A percentile compares a stretch with the other conserved stretches of the same genome.
phyloP scores from a whole-genome alignment of 2,113 vertebrate species.

The Perca flavescens region DNA sequence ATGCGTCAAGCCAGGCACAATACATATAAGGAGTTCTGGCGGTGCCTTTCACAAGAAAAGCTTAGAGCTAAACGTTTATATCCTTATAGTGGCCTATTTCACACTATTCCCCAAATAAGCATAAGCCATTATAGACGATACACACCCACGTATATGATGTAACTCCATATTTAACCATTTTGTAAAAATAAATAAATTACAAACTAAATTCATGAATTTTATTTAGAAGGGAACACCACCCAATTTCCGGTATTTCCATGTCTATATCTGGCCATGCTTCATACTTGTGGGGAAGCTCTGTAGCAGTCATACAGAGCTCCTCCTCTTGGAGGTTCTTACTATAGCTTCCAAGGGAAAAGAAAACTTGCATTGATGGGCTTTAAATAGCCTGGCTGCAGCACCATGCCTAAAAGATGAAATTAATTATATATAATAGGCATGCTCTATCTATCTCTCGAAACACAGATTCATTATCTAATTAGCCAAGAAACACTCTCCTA shows the following conservation, averaged over 20 bases:
- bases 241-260: slow-evolving; percentile 10
- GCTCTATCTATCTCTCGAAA: too few species aligned
- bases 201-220: background rate
- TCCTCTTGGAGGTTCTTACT: slow-evolving; percentile 62
- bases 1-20: accelerated
- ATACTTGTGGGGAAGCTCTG: slow-evolving; percentile 33
- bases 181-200: too few species aligned
- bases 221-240: background rate
- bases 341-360: slow-evolving; percentile 20
- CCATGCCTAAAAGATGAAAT: slow-evolving; percentile 6
- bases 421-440: background rate
- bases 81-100: background rate
- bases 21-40: background rate
- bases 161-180: background rate
- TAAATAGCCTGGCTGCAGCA: slow-evolving; percentile 63
- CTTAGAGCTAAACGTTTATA: accelerated
- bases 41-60: slow-evolving; percentile 59
- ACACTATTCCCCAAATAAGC: background rate
- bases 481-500: background rate
- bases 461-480: background rate
- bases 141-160: too few species aligned
- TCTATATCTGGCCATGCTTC: background rate
- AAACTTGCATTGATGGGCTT: slow-evolving; percentile 52
- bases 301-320: slow-evolving; percentile 52
- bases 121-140: background rate